Base-by-base conservation (phyloP, 2,113 vertebrate species). In the Oostethus manadensis region DNA sequence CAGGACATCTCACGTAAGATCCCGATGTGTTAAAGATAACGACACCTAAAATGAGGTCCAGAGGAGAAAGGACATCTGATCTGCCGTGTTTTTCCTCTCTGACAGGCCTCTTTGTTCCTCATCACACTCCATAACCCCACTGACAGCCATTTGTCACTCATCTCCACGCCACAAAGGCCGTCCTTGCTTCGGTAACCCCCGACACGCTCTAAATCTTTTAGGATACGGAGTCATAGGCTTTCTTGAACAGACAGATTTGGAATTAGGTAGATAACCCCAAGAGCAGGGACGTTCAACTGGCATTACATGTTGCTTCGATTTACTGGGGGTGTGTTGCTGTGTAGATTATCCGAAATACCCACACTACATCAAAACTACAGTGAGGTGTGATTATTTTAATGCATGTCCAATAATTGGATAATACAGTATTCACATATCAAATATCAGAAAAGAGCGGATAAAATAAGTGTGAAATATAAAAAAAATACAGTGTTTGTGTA, bases 191-290 rank as follows among this genome's bases (percentile, higher is more conserved):
- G 74, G 71, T 74, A 73, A 35, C 76, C 74, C 75, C 26, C 49
- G 78, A 62, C 76, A 83, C 18, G 46, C 77, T 83, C 77, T 87
- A 79, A 83, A 85, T 84, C 79, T 80, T 60, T 75, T 70, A 51
- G 60, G 72, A 76, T 76, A 29, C 50, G 72, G 76, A 74, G 73
- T 60, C 65, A 76, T 29, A 58, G 64, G 67, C 73, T 70, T 76
- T 67, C 63, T 67, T 72, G 60, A 50, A 61, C 51, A 73, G 74
- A 83, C 70, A 62, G 80, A 77, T 78, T 80, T 64, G 64, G 78
- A 86, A 86, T 79, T 72, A 83, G 80, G 66, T 56, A 70, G 79
- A 83, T 83, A 82, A 83, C 82, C 84, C 66, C 64, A 23, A 63
- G 59, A 77, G 71, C 60, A 42, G 38, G 38, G 38, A 38, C 38